Evolutionary conservation across 2,888 invertebrate species (phyloP).

Genomic region (Bugulina stolonifera): DNA sequence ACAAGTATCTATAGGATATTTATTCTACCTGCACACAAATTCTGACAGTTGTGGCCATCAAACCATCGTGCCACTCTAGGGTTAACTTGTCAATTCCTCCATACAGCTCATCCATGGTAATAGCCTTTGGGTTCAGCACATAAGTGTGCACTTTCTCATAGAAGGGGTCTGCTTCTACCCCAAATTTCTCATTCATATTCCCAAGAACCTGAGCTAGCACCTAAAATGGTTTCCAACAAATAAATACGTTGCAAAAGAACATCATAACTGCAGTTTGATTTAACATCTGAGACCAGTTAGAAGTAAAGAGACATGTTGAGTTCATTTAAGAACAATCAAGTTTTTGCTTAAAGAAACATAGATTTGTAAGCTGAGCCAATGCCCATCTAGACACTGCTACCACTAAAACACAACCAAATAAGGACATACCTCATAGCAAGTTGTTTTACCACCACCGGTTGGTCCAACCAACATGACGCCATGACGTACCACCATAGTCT

Average conservation of each 20-base stretch:
- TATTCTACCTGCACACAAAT: constrained; percentile 60
- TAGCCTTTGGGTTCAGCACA: constrained; percentile 80
- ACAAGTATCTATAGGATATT: no score
- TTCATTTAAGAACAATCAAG: no score
- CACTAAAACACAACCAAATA: background rate
- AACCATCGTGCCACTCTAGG: constrained; percentile 83
- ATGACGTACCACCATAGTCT: constrained; percentile 84
- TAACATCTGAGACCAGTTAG: no score
- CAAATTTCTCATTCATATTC: constrained; percentile 61
- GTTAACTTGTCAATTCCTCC: constrained; percentile 78
- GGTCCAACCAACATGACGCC: constrained; percentile 89
- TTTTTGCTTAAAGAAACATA: no score
- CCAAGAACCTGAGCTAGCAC: constrained; percentile 60
- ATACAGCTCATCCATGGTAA: constrained; percentile 79
- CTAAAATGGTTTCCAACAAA: no score
- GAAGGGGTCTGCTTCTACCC: constrained; percentile 55
- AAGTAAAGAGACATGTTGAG: no score
- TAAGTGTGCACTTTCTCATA: constrained; percentile 71
- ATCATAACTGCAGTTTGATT: no score
- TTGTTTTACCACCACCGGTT: constrained; percentile 79
- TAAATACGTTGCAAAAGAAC: no score
- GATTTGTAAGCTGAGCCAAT: no score
- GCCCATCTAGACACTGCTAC: background rate
- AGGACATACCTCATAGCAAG: constrained; percentile 63
- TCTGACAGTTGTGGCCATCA: constrained; percentile 67